Percentiles rank a stretch among this genome's conserved stretches.
Conservation (phyloP, 2,888 invertebrate genomes). For the Pasiphila rectangulata region DNA sequence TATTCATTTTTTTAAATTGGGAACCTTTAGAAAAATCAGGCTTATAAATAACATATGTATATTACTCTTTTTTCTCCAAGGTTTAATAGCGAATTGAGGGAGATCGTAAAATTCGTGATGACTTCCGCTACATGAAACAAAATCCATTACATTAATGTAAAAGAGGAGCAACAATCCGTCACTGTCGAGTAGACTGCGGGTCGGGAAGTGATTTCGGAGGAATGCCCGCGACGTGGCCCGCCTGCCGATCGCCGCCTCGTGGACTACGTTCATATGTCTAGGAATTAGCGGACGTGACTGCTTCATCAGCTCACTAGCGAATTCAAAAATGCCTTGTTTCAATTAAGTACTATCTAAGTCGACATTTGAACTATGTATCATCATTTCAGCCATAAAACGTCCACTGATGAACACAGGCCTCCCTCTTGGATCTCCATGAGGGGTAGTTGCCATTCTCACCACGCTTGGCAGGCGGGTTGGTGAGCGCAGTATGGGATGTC, state of each 20-base stretch:
- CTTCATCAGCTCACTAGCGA: conserved; percentile 38
- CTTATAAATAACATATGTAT: neutral
- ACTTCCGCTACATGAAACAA: conserved; percentile 71
- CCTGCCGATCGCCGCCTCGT: conserved; percentile 59
- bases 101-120: conserved; percentile 64
- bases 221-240: conserved; percentile 72
- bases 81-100: conserved; percentile 49
- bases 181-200: conserved; percentile 66
- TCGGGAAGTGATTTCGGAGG: conserved; percentile 76
- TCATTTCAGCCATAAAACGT: no score
- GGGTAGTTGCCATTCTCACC: no score
- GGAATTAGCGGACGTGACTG: conserved; percentile 64
- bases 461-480: no score
- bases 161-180: conserved; percentile 77
- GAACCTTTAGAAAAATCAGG: no score
- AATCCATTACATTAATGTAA: conserved; percentile 77
- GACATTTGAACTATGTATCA: no score
- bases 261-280: conserved; percentile 67
- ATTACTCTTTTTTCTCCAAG: conserved; percentile 22
- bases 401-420: no score
- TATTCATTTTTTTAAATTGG: no score
- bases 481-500: no score
- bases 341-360: no score
- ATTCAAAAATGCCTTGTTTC: neutral
- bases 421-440: no score